phyloP scores from a whole-genome alignment of 2,888 invertebrate genomes.

The Barypeithes pellucidus region DNA sequence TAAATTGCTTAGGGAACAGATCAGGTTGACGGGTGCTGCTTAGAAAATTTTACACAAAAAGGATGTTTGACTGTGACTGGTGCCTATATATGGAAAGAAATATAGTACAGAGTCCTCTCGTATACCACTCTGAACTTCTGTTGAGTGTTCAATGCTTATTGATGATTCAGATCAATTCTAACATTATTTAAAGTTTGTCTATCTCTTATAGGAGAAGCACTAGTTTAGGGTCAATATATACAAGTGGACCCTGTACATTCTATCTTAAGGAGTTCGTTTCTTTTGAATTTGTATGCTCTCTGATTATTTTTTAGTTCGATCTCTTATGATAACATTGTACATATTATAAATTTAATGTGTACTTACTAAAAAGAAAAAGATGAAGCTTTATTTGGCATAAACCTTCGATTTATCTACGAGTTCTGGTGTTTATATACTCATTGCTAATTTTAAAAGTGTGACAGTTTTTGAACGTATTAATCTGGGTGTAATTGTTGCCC shows the following conservation, averaged over 20 bases:
- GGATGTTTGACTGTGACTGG: constrained; percentile 38
- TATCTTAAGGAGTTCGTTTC: constrained; percentile 28
- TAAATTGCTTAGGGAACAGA: constrained; percentile 25
- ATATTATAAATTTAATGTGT: constrained; percentile 40
- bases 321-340: constrained; percentile 38
- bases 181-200: too few species aligned
- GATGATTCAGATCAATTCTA: too few species aligned
- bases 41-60: constrained; percentile 41
- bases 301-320: constrained; percentile 35
- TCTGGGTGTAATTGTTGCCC: background rate
- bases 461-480: constrained; percentile 19
- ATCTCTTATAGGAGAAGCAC: too few species aligned
- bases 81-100: constrained; percentile 46
- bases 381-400: constrained; percentile 37
- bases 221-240: too few species aligned
- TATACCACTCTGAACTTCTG: too few species aligned
- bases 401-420: constrained; percentile 11
- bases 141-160: too few species aligned
- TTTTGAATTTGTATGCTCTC: constrained; percentile 36
- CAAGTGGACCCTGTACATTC: background rate
- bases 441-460: constrained; percentile 11
- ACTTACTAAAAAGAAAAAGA: constrained; percentile 35
- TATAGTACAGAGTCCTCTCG: background rate
- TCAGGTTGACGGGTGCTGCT: constrained; percentile 41
- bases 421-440: constrained; percentile 5